Conservation (phyloP, 2,888 invertebrate species). For the Adela reaumurella region DNA sequence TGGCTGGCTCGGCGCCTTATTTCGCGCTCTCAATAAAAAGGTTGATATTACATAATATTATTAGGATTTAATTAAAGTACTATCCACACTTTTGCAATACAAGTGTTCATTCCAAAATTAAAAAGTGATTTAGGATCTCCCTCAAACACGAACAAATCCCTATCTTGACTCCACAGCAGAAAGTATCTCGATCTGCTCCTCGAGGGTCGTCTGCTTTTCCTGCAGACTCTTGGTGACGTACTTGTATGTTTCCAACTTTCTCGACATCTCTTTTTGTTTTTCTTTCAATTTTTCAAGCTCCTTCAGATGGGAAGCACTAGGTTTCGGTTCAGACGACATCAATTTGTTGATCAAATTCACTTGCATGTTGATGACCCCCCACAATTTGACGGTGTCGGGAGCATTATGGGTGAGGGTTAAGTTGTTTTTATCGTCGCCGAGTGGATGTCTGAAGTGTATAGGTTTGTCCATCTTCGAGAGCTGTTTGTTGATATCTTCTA, state of each 20-base stretch:
- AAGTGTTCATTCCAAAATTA: too few species aligned
- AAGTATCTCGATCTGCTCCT: conserved; percentile 45
- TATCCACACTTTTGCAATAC: too few species aligned
- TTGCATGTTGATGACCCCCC: conserved; percentile 42
- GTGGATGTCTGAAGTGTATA: background rate
- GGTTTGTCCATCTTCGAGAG: background rate
- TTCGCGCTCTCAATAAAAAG: too few species aligned
- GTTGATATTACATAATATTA: too few species aligned
- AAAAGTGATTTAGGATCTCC: too few species aligned
- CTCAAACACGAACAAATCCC: too few species aligned
- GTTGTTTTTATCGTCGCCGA: background rate
- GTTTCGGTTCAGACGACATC: conserved; percentile 26
- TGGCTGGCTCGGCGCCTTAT: too few species aligned
- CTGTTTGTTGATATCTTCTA: background rate
- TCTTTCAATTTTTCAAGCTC: conserved; percentile 23
- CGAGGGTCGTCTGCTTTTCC: conserved; percentile 42
- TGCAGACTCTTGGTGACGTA: conserved; percentile 43
- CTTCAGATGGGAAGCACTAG: conserved; percentile 29
- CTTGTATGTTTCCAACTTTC: conserved; percentile 31
- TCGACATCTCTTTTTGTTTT: conserved; percentile 28
- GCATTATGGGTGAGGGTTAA: background rate
- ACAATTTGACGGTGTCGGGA: conserved; percentile 18
- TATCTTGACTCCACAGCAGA: conserved; percentile 40
- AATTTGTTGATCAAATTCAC: conserved; percentile 33
- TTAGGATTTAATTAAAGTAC: too few species aligned